phyloP scores from a whole-genome alignment of 2,113 vertebrate species.

The Athene noctua region DNA sequence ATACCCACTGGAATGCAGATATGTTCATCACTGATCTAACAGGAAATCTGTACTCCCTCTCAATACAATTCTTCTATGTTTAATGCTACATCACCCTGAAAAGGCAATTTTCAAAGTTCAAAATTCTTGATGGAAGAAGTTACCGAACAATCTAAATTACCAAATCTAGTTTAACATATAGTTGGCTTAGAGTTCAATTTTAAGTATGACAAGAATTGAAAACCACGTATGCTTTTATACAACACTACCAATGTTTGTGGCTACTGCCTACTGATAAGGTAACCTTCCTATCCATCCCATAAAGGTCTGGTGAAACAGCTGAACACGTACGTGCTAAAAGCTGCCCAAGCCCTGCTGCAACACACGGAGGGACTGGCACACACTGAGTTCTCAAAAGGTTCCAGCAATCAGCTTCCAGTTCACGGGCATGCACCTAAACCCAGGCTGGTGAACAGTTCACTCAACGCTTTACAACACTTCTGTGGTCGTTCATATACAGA shows the following conservation, averaged over 20 bases:
- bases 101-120: background rate
- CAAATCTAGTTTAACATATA: background rate
- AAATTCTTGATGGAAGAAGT: background rate
- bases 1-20: background rate
- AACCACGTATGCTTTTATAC: background rate
- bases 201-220: background rate
- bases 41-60: background rate
- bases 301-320: background rate
- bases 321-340: background rate
- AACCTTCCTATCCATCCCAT: background rate
- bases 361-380: background rate
- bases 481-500: background rate
- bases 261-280: background rate
- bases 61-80: background rate
- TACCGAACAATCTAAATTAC: background rate
- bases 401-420: background rate
- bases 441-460: background rate
- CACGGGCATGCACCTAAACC: background rate
- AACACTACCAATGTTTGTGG: background rate
- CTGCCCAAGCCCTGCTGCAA: background rate
- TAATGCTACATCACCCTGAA: background rate
- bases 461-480: background rate
- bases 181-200: background rate
- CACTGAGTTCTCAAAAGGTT: background rate
- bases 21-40: background rate